Conservation (phyloP, 2,888 invertebrate genomes). For the Gonocerus acuteangulatus region DNA sequence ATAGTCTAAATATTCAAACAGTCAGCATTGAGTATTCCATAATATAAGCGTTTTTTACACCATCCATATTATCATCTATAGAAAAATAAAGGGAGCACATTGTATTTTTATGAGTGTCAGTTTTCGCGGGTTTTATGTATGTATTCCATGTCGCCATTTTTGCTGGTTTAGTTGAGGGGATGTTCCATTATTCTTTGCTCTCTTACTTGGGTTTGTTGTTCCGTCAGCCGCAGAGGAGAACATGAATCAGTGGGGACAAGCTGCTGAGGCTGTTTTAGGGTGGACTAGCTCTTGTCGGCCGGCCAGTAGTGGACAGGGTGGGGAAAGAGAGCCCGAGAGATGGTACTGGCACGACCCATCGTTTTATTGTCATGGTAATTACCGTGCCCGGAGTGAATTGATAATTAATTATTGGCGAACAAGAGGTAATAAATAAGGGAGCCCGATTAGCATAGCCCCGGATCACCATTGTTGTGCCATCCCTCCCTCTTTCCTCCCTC, state of each 20-base stretch:
- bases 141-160: constrained; percentile 16
- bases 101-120: neutral
- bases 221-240: constrained; percentile 15
- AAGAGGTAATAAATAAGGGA: constrained; percentile 36
- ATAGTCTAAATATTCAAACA: no score
- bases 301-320: constrained; percentile 5
- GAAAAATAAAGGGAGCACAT: no score
- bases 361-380: constrained; percentile 36
- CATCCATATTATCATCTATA: no score
- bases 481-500: constrained; percentile 16
- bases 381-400: constrained; percentile 31
- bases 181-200: constrained; percentile 17
- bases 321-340: constrained; percentile 20
- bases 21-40: no score
- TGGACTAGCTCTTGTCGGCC: neutral
- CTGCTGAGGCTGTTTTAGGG: neutral
- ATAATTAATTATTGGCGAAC: constrained; percentile 37
- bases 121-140: neutral
- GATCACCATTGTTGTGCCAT: constrained; percentile 32
- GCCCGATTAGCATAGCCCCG: constrained; percentile 35
- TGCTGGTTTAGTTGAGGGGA: neutral
- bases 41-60: no score
- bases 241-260: constrained; percentile 21
- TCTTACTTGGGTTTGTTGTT: constrained; percentile 15
- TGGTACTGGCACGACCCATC: constrained; percentile 33